Evolutionary conservation across 2,888 invertebrate genomes (phyloP).

Genomic region (Iphiclides podalirius): DNA sequence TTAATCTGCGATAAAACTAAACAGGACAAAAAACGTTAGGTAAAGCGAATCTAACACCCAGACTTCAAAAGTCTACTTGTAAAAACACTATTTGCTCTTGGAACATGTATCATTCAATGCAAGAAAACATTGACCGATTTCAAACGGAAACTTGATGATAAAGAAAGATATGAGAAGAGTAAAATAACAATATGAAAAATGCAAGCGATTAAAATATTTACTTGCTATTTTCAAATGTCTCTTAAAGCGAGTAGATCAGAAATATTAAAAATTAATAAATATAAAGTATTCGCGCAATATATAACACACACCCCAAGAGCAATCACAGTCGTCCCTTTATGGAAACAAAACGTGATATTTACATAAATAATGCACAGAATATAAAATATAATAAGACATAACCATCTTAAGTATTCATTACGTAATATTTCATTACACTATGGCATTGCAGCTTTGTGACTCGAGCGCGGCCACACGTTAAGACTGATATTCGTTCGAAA

Average conservation of each 20-base stretch:
- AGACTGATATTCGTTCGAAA: constrained; percentile 20
- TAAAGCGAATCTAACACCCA: constrained; percentile 1
- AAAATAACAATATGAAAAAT: too few relatives aligned
- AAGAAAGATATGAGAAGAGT: too few relatives aligned
- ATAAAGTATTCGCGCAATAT: too few relatives aligned
- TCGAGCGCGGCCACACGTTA: constrained; percentile 49
- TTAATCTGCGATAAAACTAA: constrained; percentile 28
- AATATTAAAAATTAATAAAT: too few relatives aligned
- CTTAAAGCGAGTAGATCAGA: too few relatives aligned
- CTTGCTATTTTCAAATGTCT: too few relatives aligned
- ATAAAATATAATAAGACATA: constrained; percentile 62
- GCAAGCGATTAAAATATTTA: too few relatives aligned
- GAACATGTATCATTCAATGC: constrained; percentile 1
- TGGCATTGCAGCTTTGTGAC: constrained; percentile 76
- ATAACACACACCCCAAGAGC: constrained; percentile 16
- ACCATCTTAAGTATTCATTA: constrained; percentile 60
- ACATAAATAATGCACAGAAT: constrained; percentile 64
- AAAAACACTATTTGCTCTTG: not conserved
- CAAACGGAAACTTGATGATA: too few relatives aligned
- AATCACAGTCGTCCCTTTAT: constrained; percentile 21
- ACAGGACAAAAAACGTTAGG: constrained; percentile 25
- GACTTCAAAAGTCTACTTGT: constrained; percentile 16
- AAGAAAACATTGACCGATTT: too few relatives aligned
- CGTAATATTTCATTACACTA: constrained; percentile 58
- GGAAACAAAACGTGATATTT: constrained; percentile 56